phyloP scores from a whole-genome alignment of 2,113 vertebrate species.

The Platysteira castanea region DNA sequence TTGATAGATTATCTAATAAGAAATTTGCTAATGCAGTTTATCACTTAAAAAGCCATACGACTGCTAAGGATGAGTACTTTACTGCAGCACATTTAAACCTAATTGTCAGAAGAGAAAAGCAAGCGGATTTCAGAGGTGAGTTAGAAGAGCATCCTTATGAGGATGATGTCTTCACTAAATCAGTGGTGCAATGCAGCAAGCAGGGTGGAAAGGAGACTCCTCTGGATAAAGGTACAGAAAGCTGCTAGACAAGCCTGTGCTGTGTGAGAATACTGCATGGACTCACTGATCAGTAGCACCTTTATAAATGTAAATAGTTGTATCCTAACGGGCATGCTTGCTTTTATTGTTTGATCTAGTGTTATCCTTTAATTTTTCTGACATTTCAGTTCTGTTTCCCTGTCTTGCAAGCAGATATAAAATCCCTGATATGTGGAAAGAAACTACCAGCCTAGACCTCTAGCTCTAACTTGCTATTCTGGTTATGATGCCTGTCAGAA shows the following conservation, averaged over 20 bases:
- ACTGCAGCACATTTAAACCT: constrained; percentile 71
- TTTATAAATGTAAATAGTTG: background rate
- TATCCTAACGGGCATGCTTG: background rate
- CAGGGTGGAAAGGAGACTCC: constrained; percentile 65
- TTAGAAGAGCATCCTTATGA: constrained; percentile 71
- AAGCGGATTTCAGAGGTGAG: constrained; percentile 69
- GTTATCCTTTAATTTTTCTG: constrained; percentile 27
- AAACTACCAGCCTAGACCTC: constrained; percentile 29
- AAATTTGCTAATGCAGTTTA: constrained; percentile 76
- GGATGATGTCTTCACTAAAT: constrained; percentile 77
- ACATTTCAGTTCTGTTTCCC: constrained; percentile 46
- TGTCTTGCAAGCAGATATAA: constrained; percentile 4
- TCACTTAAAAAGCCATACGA: constrained; percentile 73
- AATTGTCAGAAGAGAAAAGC: constrained; percentile 73
- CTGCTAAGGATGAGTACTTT: constrained; percentile 55
- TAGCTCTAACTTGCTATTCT: constrained; percentile 31
- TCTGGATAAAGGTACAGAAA: constrained; percentile 65
- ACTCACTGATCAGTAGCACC: background rate
- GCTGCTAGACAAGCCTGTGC: constrained; percentile 38
- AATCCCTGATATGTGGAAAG: background rate
- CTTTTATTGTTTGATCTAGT: constrained; percentile 19
- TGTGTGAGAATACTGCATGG: constrained; percentile 1
- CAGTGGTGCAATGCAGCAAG: constrained; percentile 81
- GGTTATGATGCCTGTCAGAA: constrained; percentile 33
- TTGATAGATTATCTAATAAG: constrained; percentile 75